Evolutionary conservation across 2,888 invertebrate genomes (phyloP), one percentile per base, ranked within the genome.

Genomic region (Oegoconia quadripuncta): DNA sequence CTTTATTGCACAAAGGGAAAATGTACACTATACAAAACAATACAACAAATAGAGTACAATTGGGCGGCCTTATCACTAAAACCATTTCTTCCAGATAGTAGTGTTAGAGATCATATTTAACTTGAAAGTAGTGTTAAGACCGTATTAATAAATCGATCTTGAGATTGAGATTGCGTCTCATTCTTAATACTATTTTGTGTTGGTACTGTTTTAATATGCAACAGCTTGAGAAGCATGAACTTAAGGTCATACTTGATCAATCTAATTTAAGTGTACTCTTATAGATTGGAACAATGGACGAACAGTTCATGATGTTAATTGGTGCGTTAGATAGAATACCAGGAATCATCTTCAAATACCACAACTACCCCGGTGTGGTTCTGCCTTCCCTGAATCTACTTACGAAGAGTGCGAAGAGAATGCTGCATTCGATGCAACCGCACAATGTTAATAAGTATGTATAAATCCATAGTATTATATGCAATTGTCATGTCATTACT

Each of bases 361-460:
- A 93, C 73, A 94, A 94, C 74, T 95, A 95, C 71, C 93, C 93
- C 38, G 90, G 92, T 39, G 91, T 96, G 41, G 93, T 96, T 33
- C 90, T 94, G 59, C 88, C 94, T 9, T 91, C 95, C 28, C 76
- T 95, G 42, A 92, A 93, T 63, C 12, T 39, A n/a, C 35, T 41
- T 68, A 91, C 91, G 25, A 92, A 93, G 62, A 91, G 91, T 55
- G 92, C 93, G 1, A 91, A 91, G 54, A 87, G 91, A 44, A 91
- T 93, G 88, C 74, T 95, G 37, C 91, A 92, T 54, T 93, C 91
- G 29, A 79, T 89, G 8, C 84, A 84, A 17, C 80, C 90, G 58
- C 73, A 83, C 17, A 90, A 92, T 51, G 91, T 91, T 41, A 88
- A 87, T 55, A 89, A 89, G 69, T 88, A 54, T 39, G 67, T 62